phyloP scores from a whole-genome alignment of 2,888 invertebrate genomes.

The Ganaspis brasiliensis region DNA sequence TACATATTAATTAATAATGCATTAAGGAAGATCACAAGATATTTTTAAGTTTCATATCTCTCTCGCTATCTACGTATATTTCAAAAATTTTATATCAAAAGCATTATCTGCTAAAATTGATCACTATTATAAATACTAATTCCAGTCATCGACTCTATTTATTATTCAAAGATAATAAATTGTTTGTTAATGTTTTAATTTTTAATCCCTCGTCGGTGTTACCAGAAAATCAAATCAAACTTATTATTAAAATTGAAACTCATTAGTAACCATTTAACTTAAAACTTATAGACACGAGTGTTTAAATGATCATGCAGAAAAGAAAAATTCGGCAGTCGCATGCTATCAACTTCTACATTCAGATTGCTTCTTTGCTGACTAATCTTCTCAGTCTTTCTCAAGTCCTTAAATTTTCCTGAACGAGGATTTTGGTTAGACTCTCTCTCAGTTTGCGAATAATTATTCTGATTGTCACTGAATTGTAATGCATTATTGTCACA shows the following conservation, averaged over 20 bases:
- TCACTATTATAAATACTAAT: not conserved
- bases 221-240: too few species aligned
- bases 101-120: not conserved
- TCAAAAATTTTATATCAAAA: not conserved
- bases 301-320: conserved; percentile 71
- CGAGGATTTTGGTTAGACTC: not conserved
- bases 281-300: conserved; percentile 48
- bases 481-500: conserved; percentile 25
- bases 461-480: not conserved
- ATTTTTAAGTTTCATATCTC: not conserved
- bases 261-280: not conserved
- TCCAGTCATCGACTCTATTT: not conserved
- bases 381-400: not conserved
- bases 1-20: too few species aligned
- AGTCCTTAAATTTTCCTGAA: conserved; percentile 2
- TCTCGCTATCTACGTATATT: not conserved
- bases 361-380: not conserved
- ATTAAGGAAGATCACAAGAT: not conserved
- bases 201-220: too few species aligned
- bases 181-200: too few species aligned
- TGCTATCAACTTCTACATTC: conserved; percentile 42
- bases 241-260: too few species aligned
- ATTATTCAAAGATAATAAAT: not conserved
- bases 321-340: conserved; percentile 60
- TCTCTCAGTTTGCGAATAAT: not conserved